Evolutionary conservation across 1,140 invertebrate species (phyloP), one percentile per base, ranked within the genome.

Genomic region (Meloidogyne hapla): DNA sequence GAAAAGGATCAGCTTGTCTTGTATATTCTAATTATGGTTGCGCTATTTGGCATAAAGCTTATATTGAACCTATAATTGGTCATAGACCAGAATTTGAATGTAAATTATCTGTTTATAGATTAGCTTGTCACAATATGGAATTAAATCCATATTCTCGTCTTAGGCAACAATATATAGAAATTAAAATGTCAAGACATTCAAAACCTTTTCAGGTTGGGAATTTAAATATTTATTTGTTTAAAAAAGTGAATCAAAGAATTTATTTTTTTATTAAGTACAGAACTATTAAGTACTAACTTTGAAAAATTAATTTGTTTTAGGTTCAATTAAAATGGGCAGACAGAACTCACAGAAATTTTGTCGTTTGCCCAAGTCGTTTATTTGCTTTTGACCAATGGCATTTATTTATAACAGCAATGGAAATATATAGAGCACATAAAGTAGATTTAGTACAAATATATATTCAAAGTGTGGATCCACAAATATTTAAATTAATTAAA

Each of bases 371-470:
- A 38, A 64, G 78, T 33, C n/a, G 71, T 26, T 38, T 80, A 23
- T 80, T 81, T 64, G 48, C 28, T n/a, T 79, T 74, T 48, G 78
- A 79, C 18, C 45, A 80, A 48, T 79, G 78, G 78, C 79, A 72
- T 25, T 38, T 81, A 21, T 23, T 77, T 21, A 25, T 79, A 23
- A 66, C 61, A 25, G 69, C 78, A 21, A 74, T 79, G 80, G 78
- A 79, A 68, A 15, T 80, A 0, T 79, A 79, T 75, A 25, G 38
- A 42, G 25, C 25, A 12, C 62, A 80, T 33, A 63, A 66, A 25
- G 78, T 77, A 4, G 77, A 78, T 69, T 45, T 78, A 38, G 48
- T 78, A 25, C 78, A 80, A 3, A 78, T 78, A 23, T 65, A 78
- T 13, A 71, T 78, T 63, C 45, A 48, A 25, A 78, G 77, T 62